Base-by-base conservation (phyloP, 2,797 vertebrate genomes). In the Acanthopagrus latus region DNA sequence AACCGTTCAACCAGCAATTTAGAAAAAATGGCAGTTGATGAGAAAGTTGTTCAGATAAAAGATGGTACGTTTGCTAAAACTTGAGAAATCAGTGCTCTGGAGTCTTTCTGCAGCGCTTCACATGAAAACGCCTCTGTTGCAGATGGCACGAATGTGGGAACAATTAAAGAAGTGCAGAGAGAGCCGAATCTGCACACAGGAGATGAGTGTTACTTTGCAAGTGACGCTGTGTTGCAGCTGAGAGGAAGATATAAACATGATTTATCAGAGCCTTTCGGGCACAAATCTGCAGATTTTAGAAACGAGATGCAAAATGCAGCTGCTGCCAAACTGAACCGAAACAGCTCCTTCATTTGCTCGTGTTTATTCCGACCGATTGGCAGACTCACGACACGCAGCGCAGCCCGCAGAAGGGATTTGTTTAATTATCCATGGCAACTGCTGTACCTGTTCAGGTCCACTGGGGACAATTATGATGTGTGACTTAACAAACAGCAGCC, bases 391-490 rank as follows among this genome's bases (percentile, higher is more conserved):
- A 47, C 59, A 63, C 47, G 47, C 43, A 38, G 74, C 72, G 84
- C 80, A 89, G 75, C 67, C 73, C 68, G 74, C 43, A 23, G 82
- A 86, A 82, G 59, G 78, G 43, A 85, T 84, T 69, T 81, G 82
- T 86, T 85, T 75, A 86, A 92, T 93, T 88, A 90, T 91, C 85
- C 82, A 87, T 87, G 67, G 72, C 72, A 81, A 80, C 69, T 38
- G 66, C 85, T 81, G 72, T 87, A 33, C 78, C 84, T 77, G 70
- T 55, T 76, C 57, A 65, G 64, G 29, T 81, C 85, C 62, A 20
- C 50, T 54, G 80, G 80, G 79, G 67, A 77, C 74, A 83, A 88
- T 86, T 80, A 81, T 64, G 33, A 78, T 0, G 38, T 44, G 79
- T 27, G 60, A 78, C 65, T 83, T 80, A 46, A 76, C 78, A 87